phyloP scores from a whole-genome alignment of 2,797 vertebrate species.

The Thaleichthys pacificus region DNA sequence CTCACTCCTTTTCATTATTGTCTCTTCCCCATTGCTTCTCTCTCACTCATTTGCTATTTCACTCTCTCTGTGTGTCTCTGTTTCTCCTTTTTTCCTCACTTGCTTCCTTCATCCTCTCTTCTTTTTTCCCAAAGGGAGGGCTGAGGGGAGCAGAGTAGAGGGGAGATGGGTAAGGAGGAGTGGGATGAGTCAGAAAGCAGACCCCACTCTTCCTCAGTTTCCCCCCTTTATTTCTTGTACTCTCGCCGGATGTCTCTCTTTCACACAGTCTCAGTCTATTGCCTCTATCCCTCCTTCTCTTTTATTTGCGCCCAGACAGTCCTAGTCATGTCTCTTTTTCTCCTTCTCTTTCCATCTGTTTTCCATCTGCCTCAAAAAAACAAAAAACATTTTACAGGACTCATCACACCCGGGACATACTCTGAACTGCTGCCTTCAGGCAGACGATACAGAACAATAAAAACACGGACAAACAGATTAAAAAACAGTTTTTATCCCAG shows the following conservation, averaged over 20 bases:
- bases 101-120: not conserved
- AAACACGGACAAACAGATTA: too few relatives aligned
- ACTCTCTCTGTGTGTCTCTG: not conserved
- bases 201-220: not conserved
- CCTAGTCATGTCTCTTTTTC: not conserved
- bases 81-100: not conserved
- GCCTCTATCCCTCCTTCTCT: not conserved
- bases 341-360: not conserved
- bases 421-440: too few relatives aligned
- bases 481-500: too few relatives aligned
- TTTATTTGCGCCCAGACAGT: not conserved
- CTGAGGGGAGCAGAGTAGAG: not conserved
- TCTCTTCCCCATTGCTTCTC: not conserved
- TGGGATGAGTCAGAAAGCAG: slow-evolving; percentile 24
- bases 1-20: not conserved
- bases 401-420: too few relatives aligned
- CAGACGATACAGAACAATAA: too few relatives aligned
- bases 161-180: not conserved
- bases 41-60: not conserved
- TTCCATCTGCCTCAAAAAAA: not conserved
- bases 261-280: not conserved
- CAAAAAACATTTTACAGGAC: too few relatives aligned
- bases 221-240: too few relatives aligned
- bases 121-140: not conserved
- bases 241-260: not conserved